Evolutionary conservation across 2,888 invertebrate genomes (phyloP).

Genomic region (Lagria hirta): DNA sequence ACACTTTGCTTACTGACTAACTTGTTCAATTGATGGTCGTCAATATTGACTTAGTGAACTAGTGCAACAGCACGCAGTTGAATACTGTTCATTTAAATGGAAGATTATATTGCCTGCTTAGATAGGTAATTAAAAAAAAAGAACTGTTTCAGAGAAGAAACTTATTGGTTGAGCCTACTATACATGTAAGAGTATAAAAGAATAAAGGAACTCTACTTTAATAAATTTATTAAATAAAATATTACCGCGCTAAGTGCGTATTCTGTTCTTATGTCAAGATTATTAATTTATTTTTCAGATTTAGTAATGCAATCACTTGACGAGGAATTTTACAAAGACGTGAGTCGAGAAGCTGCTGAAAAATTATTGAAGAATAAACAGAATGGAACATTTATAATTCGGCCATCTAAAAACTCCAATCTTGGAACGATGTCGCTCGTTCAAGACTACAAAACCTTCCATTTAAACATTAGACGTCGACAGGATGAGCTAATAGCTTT

Average conservation of each 20-base stretch:
- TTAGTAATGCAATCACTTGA: not conserved
- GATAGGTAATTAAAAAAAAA: too few relatives aligned
- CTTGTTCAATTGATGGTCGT: too few relatives aligned
- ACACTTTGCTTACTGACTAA: too few relatives aligned
- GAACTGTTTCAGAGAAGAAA: too few relatives aligned
- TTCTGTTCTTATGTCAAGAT: not conserved
- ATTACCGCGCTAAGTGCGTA: constrained; percentile 19
- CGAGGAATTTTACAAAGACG: constrained; percentile 61
- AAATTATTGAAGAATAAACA: constrained; percentile 58
- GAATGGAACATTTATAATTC: constrained; percentile 62
- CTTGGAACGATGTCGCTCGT: constrained; percentile 59
- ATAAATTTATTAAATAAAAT: too few relatives aligned
- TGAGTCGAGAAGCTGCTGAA: constrained; percentile 59
- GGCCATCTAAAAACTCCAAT: constrained; percentile 58
- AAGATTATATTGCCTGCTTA: too few relatives aligned
- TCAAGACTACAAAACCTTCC: constrained; percentile 59
- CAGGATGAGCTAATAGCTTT: constrained; percentile 59
- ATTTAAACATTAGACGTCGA: constrained; percentile 59
- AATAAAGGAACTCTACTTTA: too few relatives aligned
- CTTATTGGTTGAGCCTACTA: too few relatives aligned
- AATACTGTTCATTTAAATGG: too few relatives aligned
- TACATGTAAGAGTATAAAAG: too few relatives aligned
- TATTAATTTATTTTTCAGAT: constrained; percentile 6
- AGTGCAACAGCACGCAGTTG: too few relatives aligned
- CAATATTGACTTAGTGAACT: too few relatives aligned